Conservation (phyloP, 2,113 vertebrate genomes). For the Gymnobelideus leadbeateri region DNA sequence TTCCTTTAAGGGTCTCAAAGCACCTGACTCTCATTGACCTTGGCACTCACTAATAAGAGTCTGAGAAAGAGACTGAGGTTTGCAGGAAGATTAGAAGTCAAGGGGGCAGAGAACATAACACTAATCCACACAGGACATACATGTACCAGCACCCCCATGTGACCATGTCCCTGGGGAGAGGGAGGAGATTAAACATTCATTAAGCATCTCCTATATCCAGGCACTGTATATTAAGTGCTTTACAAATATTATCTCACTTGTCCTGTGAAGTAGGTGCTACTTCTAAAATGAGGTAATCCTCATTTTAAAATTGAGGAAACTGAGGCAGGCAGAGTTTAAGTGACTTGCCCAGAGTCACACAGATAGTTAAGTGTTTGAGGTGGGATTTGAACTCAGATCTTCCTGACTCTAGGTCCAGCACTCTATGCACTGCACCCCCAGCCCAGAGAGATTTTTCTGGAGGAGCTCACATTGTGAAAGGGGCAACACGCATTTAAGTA, state of each 20-base stretch:
- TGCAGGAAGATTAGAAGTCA: neutral
- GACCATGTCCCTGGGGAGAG: neutral
- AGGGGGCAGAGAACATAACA: neutral
- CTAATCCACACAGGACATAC: neutral
- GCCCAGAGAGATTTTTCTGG: neutral
- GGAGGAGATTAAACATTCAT: neutral
- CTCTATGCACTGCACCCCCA: neutral
- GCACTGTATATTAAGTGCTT: neutral
- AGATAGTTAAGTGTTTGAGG: neutral
- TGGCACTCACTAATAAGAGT: neutral
- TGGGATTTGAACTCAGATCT: neutral
- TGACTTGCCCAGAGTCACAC: neutral
- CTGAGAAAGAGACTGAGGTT: neutral
- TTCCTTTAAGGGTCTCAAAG: neutral
- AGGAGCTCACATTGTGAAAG: neutral
- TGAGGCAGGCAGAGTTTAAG: neutral
- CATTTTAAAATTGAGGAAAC: neutral
- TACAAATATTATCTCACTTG: neutral
- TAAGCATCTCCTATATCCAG: neutral
- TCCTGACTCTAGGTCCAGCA: neutral
- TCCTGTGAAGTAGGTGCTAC: neutral
- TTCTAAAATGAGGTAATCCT: no score
- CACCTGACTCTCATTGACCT: neutral
- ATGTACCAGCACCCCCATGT: neutral
- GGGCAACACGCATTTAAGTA: neutral